phyloP scores from a whole-genome alignment of 2,113 vertebrate genomes.

The Tauraco erythrolophus region DNA sequence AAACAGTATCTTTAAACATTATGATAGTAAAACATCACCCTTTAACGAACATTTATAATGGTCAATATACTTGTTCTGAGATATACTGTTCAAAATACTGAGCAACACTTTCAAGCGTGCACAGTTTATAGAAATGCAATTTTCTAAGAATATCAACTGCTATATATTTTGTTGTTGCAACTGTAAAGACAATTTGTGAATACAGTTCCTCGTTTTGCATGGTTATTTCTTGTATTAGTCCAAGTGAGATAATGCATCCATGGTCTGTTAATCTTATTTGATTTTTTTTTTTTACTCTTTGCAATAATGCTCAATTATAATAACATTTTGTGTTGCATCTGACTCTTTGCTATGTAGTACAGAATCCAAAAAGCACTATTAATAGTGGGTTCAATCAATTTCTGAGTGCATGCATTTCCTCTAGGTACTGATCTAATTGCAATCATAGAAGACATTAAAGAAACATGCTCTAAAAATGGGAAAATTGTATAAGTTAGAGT shows the following conservation, averaged over 20 bases:
- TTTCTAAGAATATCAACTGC: not conserved
- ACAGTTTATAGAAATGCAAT: not conserved
- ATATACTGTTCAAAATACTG: not conserved
- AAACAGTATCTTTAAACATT: not conserved
- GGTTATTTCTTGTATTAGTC: constrained; percentile 19
- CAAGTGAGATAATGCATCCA: constrained; percentile 16
- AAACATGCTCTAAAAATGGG: constrained; percentile 57
- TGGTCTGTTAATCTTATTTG: constrained; percentile 31
- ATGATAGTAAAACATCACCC: not conserved
- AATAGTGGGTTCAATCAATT: constrained; percentile 69
- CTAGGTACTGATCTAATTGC: constrained; percentile 72
- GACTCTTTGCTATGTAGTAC: constrained; percentile 23
- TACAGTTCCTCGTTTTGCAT: not conserved
- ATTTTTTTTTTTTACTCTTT: not conserved
- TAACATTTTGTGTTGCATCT: constrained; percentile 39
- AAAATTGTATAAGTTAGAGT: constrained; percentile 25
- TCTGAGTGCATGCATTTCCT: constrained; percentile 69
- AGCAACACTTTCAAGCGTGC: not conserved
- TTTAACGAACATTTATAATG: not conserved
- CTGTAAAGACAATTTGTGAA: not conserved
- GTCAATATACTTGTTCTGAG: not conserved
- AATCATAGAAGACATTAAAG: constrained; percentile 69
- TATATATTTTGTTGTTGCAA: not conserved
- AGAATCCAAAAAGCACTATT: constrained; percentile 56
- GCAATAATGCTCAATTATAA: constrained; percentile 65